Conservation (phyloP, 1,140 invertebrate genomes). For the Calephelis nemesis region DNA sequence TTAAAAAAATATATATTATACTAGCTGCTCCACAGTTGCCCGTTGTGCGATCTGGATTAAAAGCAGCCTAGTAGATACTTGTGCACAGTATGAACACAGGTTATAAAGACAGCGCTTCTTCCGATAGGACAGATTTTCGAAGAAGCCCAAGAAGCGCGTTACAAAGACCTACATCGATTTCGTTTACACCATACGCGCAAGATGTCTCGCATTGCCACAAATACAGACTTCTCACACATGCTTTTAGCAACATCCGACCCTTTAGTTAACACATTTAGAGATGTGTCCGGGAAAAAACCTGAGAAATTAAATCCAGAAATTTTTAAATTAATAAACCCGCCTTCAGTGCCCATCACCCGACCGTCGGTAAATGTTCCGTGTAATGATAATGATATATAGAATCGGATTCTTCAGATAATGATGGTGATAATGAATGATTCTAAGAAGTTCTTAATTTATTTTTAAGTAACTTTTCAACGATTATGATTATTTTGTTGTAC, state of each 20-base stretch:
- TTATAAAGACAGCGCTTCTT: neutral
- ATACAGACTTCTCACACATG: conserved; percentile 1
- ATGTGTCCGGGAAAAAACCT: neutral
- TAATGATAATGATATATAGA: conserved; percentile 16
- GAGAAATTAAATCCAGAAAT: conserved; percentile 13
- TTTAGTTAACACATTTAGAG: conserved; percentile 14
- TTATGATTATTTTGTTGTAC: too few relatives aligned
- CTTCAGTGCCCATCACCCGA: conserved; percentile 7
- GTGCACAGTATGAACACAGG: neutral
- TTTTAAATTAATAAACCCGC: conserved; percentile 9
- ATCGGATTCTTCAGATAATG: conserved; percentile 13
- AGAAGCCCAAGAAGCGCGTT: neutral
- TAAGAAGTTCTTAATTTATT: neutral
- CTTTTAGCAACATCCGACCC: conserved; percentile 6
- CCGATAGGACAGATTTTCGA: conserved; percentile 2
- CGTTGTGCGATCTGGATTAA: too few relatives aligned
- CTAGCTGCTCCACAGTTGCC: too few relatives aligned
- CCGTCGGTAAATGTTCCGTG: conserved; percentile 7
- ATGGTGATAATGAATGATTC: conserved; percentile 9
- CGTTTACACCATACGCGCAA: neutral
- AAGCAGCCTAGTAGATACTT: too few relatives aligned
- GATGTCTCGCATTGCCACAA: conserved; percentile 7
- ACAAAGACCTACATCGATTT: conserved; percentile 11
- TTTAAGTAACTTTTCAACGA: too few relatives aligned
- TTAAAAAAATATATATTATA: neutral